Base-by-base conservation (phyloP, 1,140 invertebrate genomes). In the Helicoverpa zea region DNA sequence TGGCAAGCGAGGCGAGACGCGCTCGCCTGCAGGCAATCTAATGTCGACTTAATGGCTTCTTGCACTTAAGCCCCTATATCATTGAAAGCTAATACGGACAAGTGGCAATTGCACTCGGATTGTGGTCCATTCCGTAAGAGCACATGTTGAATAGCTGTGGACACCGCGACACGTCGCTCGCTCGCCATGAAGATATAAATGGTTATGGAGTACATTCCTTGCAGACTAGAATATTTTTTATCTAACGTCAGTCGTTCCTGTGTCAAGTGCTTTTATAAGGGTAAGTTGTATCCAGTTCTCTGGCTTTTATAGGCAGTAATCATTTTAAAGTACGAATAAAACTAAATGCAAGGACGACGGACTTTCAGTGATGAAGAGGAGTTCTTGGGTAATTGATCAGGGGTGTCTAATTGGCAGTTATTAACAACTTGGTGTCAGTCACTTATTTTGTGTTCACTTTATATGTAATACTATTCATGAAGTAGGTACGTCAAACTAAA, bases 21-120 rank as follows among this genome's bases (percentile, higher is more conserved):
- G 82, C 73, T 76, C 52, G 64, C 56, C 84, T 16, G 23, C 43
- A 10, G 47, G n/a, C 56, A 79, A 82, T 76, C 82, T 81, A 88
- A 88, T 88, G 74, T 86, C 79, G 79, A 87, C 81, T 84, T 83
- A 89, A 87, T 78, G 73, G 81, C 83, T 83, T 72, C 75, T 63
- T 23, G 81, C 82, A 84, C 82, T 85, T 82, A 85, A 54, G 78
- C 79, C 75, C 82, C 79, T 83, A 83, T 80, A 72, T 59, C 43
- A 72, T 56, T 83, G 76, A 83, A 75, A 85, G 52, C 80, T 77
- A 80, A 82, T 83, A 83, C 66, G 66, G 64, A 35, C 79, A 73
- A 54, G 83, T 81, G 72, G 80, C 83, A 79, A 80, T 73, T 66
- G 77, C 77, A 83, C 79, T 79, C 51, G 63, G 58, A 23, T 23